Evolutionary conservation across 2,888 invertebrate species (phyloP), one percentile per base, ranked within the genome.

Genomic region (Noctua janthe): DNA sequence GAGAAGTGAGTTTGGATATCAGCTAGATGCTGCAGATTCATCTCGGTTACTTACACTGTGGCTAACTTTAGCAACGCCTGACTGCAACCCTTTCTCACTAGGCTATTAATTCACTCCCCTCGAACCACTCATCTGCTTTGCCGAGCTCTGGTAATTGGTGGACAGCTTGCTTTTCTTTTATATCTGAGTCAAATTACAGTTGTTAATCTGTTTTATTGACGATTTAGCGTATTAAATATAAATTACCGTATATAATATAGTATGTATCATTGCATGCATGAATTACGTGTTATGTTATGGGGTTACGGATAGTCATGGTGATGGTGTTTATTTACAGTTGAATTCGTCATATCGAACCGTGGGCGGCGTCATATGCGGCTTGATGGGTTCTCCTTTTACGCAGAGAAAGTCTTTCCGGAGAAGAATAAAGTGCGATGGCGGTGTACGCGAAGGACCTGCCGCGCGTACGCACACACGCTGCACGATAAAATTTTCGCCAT

Each of bases 321-420:
- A 85, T 92, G 91, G 91, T 95, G 90, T 95, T 95, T 97, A 84
- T 95, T 97, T 97, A 84, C 97, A 97, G 97, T 97, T 89, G 96
- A 97, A 93, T 97, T 97, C 96, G 96, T 97, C 95, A 97, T 97
- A 93, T 97, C 97, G 82, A 97, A 97, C 90, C 96, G 97, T 59
- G 97, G 97, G 59, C 94, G 97, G 83, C 94, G 97, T 85, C 97
- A 97, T 88, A 96, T 97, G 97, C 95, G 96, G 84, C 95, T 97
- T 82, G 95, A 94, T 81, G 97, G 97, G 77, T 97, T 97, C 90
- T 96, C 97, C 64, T 97, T 97, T 93, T 97, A 97, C 87, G 97
- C 97, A 76, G 97, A 97, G 93, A 97, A 97, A 92, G 97, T 96
- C 84, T 97, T 97, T 85, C 97, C 97, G 3, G 96, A 97, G 93